These are phyloP conservation scores for Abrostola tripartita DNA, from an alignment of 2,888 invertebrate genomes.

Conservation along the genomic window DNA sequence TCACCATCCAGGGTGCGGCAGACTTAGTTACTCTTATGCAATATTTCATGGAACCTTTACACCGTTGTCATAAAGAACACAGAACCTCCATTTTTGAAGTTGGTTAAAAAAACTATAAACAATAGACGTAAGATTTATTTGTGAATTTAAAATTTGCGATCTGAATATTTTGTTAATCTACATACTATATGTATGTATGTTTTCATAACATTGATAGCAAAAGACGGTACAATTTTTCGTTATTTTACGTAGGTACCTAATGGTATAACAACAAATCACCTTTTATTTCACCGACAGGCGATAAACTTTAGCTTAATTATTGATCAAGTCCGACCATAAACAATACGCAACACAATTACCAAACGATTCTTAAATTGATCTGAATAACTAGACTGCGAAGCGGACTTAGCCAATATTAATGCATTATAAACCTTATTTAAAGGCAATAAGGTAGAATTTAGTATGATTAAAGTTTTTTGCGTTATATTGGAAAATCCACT, in stretches of 20 bases:
- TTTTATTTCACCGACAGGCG: not conserved
- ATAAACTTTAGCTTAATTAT: not conserved
- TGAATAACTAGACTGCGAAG: conserved; percentile 30
- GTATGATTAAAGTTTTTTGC: conserved; percentile 19
- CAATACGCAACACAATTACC: not conserved
- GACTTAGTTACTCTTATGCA: no score
- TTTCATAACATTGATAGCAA: no score
- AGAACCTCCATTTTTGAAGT: no score
- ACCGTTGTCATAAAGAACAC: no score
- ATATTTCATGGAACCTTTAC: no score
- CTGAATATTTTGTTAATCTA: no score
- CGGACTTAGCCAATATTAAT: conserved; percentile 31
- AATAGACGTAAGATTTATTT: no score
- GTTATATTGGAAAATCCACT: conserved; percentile 44
- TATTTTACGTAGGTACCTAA: not conserved
- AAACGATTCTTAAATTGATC: conserved; percentile 44
- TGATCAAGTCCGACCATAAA: not conserved
- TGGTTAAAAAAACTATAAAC: no score
- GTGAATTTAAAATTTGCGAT: no score
- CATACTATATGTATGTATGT: no score
- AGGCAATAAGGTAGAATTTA: conserved; percentile 25
- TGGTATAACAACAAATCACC: not conserved
- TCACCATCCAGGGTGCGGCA: no score
- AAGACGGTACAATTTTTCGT: no score
- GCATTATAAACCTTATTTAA: conserved; percentile 11